These are phyloP conservation scores for Apocrypta bakeri DNA, from an alignment of 1,140 invertebrate species.

Conservation along the genomic window DNA sequence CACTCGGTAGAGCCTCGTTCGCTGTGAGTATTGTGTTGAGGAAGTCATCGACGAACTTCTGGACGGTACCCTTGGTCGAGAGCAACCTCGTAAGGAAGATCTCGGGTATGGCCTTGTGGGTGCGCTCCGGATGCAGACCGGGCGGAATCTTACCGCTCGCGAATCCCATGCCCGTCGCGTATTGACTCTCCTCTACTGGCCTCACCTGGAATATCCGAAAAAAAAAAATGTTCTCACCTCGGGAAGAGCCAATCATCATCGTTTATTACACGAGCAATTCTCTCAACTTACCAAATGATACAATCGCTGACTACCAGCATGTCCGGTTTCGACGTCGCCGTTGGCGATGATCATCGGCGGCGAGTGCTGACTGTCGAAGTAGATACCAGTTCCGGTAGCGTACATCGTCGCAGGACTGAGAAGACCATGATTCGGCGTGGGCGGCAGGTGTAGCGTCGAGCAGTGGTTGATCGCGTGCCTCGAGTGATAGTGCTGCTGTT, in stretches of 20 bases:
- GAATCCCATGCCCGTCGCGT: constrained; percentile 70
- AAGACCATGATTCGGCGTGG: constrained; percentile 66
- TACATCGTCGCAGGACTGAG: constrained; percentile 68
- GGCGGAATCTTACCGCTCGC: constrained; percentile 46
- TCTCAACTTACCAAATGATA: constrained; percentile 82
- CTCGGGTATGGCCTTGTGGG: constrained; percentile 95
- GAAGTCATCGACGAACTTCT: constrained; percentile 98
- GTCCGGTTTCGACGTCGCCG: constrained; percentile 82
- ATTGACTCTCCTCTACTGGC: constrained; percentile 84
- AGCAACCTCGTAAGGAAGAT: constrained; percentile 94
- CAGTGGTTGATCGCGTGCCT: constrained; percentile 66
- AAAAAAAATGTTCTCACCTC: background rate
- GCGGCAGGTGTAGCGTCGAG: constrained; percentile 66
- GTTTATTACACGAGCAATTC: too few species aligned
- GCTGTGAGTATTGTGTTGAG: constrained; percentile 91
- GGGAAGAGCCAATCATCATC: too few species aligned
- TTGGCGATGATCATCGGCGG: constrained; percentile 84
- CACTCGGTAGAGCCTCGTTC: constrained; percentile 91
- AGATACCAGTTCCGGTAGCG: constrained; percentile 74
- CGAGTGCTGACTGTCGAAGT: constrained; percentile 77
- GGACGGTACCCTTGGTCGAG: constrained; percentile 96
- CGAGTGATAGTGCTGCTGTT: constrained; percentile 63
- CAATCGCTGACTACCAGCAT: constrained; percentile 79
- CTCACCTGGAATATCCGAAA: constrained; percentile 73
- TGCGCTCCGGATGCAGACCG: constrained; percentile 69